Conservation (phyloP, 2,888 invertebrate species). For the Thyatira batis region DNA sequence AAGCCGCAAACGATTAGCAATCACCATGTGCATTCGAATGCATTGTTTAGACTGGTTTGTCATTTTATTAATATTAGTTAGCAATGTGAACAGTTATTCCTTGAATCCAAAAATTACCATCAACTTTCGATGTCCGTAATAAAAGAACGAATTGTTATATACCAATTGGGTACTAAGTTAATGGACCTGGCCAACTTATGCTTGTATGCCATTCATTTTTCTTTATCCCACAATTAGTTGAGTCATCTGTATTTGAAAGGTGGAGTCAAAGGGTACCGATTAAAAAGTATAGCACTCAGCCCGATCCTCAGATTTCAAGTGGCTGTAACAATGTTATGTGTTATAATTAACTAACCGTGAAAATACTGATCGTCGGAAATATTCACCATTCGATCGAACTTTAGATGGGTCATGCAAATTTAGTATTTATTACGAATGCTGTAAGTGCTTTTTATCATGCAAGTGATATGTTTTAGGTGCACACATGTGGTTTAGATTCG, state of each 20-base stretch:
- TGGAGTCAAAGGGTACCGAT: conserved; percentile 8
- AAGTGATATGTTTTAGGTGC: conserved; percentile 15
- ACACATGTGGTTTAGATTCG: conserved; percentile 38
- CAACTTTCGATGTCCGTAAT: too few relatives aligned
- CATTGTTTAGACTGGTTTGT: background rate
- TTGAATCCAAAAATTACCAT: background rate
- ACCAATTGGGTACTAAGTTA: background rate
- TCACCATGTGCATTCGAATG: conserved; percentile 7
- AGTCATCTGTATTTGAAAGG: background rate
- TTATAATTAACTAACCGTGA: conserved; percentile 52
- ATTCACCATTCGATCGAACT: background rate
- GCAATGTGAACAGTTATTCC: background rate
- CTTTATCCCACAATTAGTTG: background rate
- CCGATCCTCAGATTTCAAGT: conserved; percentile 31
- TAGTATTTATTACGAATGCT: conserved; percentile 5
- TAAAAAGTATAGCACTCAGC: conserved; percentile 17
- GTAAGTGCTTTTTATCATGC: conserved; percentile 8
- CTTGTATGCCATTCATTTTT: background rate
- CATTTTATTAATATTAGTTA: background rate
- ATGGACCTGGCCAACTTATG: background rate
- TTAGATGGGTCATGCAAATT: background rate
- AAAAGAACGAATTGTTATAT: background rate
- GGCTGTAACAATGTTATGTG: conserved; percentile 34
- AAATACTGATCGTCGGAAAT: conserved; percentile 32
- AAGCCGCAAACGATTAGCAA: conserved; percentile 16